A percentile compares a stretch with the other conserved stretches of the same genome.
Evolutionary conservation across 92 coral and sea anemone genomes (phyloP).

Genomic region (Heliopora coerulea): DNA sequence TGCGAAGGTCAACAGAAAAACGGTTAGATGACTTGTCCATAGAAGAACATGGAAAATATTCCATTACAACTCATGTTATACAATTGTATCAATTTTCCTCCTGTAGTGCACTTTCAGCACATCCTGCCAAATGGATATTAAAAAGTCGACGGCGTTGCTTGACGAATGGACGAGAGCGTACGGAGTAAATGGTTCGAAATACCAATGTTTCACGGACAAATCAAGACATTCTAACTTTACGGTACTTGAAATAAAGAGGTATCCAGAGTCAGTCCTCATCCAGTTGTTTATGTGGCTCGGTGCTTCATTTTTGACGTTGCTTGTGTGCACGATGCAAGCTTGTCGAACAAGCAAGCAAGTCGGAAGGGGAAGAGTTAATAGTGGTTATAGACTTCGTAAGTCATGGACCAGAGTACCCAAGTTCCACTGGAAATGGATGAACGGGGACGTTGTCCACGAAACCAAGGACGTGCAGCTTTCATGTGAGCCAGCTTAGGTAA

Average conservation of each 20-base stretch:
- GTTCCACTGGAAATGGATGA: constrained; percentile 2
- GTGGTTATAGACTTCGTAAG: background rate
- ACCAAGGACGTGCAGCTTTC: too few relatives aligned
- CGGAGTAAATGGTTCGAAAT: constrained; percentile 1
- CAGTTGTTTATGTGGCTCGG: background rate
- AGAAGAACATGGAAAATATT: too few relatives aligned
- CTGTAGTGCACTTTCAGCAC: too few relatives aligned
- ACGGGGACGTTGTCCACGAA: too few relatives aligned
- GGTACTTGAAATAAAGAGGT: background rate
- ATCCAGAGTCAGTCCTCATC: background rate
- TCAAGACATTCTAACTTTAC: background rate
- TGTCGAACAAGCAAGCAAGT: background rate
- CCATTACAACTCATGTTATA: too few relatives aligned
- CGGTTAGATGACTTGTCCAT: too few relatives aligned
- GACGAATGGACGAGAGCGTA: background rate
- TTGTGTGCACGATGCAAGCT: constrained; percentile 1
- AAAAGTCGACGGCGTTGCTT: background rate
- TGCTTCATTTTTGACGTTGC: background rate
- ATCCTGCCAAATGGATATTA: background rate
- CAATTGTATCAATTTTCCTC: too few relatives aligned
- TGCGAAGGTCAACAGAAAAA: too few relatives aligned
- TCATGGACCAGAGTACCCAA: background rate
- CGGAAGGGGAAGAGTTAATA: background rate
- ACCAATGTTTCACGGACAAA: background rate
- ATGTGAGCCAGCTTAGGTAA: too few relatives aligned